A percentile compares a stretch with the other conserved stretches of the same genome.
Conservation (phyloP, 2,797 vertebrate species). For the Microctenopoma stevenorrisi region DNA sequence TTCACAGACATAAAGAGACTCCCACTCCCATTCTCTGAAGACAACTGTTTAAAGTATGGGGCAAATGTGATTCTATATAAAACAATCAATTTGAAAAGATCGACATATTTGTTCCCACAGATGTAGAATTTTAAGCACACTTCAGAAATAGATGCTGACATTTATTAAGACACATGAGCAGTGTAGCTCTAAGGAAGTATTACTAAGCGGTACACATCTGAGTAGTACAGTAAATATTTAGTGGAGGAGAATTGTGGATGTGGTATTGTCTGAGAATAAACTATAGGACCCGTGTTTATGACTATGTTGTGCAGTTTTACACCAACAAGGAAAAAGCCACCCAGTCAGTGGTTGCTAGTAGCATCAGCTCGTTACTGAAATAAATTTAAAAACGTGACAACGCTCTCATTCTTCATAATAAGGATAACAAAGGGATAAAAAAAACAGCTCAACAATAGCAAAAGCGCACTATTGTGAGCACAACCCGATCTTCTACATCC, state of each 20-base stretch:
- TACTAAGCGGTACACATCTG: not conserved
- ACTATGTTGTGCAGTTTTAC: not conserved
- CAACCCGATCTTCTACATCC: slow-evolving; percentile 20
- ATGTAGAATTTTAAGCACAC: not conserved
- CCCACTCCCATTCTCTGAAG: not conserved
- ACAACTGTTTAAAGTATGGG: not conserved
- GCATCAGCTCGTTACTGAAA: not conserved
- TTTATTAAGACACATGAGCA: not conserved
- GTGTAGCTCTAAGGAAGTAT: not conserved
- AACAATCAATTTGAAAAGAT: not conserved
- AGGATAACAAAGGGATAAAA: not conserved
- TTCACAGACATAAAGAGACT: not conserved
- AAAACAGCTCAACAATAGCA: not conserved
- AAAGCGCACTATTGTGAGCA: slow-evolving; percentile 4
- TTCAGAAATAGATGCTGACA: too few species aligned
- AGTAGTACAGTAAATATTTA: not conserved
- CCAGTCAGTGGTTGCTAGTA: too few species aligned
- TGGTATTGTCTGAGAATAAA: not conserved
- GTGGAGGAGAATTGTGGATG: not conserved
- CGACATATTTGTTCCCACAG: not conserved
- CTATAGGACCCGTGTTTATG: not conserved
- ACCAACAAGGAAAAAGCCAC: not conserved
- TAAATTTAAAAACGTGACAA: not conserved
- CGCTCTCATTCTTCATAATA: not conserved
- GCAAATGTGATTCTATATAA: not conserved